Conservation (phyloP, 1,140 invertebrate genomes). For the Brachionus calyciflorus region DNA sequence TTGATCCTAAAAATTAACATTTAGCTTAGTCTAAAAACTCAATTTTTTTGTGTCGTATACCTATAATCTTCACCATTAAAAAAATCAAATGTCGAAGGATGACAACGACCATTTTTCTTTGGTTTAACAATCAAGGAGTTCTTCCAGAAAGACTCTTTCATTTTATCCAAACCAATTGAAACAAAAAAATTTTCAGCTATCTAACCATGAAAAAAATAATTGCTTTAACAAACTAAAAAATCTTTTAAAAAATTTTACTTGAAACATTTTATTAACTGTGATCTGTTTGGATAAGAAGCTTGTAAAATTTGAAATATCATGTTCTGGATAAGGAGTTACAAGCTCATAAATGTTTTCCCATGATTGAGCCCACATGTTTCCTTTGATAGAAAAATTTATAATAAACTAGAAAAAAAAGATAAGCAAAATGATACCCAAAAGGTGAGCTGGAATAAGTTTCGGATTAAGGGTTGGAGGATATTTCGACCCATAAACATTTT, state of each 20-base stretch:
- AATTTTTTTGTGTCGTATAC: not conserved
- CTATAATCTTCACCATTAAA: conserved; percentile 74
- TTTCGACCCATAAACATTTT: conserved; percentile 48
- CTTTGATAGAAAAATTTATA: conserved; percentile 66
- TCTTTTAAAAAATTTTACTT: conserved; percentile 50
- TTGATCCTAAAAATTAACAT: conserved; percentile 68
- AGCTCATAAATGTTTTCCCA: conserved; percentile 81
- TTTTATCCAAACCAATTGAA: conserved; percentile 75
- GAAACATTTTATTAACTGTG: conserved; percentile 73
- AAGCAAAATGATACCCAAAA: conserved; percentile 69
- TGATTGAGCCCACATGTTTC: conserved; percentile 85
- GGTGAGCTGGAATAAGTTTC: conserved; percentile 80
- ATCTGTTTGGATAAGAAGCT: conserved; percentile 70
- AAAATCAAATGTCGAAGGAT: conserved; percentile 87
- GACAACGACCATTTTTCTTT: conserved; percentile 70
- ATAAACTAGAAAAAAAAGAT: conserved; percentile 78
- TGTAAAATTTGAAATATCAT: conserved; percentile 71
- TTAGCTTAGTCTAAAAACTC: not conserved
- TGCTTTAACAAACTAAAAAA: not conserved
- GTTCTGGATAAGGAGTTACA: conserved; percentile 72
- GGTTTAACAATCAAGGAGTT: conserved; percentile 63
- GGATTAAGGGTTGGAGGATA: conserved; percentile 55
- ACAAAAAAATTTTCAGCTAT: conserved; percentile 80
- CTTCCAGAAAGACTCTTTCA: conserved; percentile 68
- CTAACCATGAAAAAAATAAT: conserved; percentile 69